These are phyloP conservation scores for Agriopis leucophaearia DNA, from an alignment of 2,888 invertebrate species.

Conservation along the genomic window DNA sequence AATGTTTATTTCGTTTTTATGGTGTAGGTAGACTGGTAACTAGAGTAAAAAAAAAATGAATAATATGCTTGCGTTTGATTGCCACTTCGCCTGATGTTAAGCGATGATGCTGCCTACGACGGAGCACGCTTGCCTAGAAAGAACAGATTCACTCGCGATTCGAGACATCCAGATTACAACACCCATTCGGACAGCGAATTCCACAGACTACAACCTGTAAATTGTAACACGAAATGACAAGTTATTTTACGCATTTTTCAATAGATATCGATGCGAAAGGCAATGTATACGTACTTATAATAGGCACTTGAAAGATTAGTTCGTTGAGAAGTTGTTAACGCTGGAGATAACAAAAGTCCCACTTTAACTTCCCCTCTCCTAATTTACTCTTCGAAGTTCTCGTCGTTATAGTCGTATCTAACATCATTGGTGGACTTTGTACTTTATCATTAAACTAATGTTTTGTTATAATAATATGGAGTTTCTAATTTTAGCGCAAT, in stretches of 20 bases:
- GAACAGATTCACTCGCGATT: no score
- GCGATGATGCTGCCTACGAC: no score
- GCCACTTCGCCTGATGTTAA: no score
- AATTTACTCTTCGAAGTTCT: slow-evolving; percentile 77
- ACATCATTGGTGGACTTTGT: slow-evolving; percentile 67
- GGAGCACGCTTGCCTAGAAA: no score
- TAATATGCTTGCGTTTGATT: no score
- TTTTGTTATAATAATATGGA: slow-evolving; percentile 52
- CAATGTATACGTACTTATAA: slow-evolving; percentile 21
- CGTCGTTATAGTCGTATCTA: slow-evolving; percentile 67
- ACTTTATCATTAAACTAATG: slow-evolving; percentile 64
- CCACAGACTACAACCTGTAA: no score
- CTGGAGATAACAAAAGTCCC: slow-evolving; percentile 40
- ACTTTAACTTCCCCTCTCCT: slow-evolving; percentile 60
- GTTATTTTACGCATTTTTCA: not conserved
- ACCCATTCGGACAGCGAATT: no score
- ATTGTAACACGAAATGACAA: not conserved
- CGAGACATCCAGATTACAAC: no score
- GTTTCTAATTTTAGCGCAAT: slow-evolving; percentile 38
- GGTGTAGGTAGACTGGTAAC: no score
- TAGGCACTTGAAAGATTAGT: slow-evolving; percentile 38
- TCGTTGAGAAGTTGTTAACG: slow-evolving; percentile 41
- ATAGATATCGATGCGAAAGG: not conserved
- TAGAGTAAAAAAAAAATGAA: no score
- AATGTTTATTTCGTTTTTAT: not conserved